A percentile compares a stretch with the other conserved stretches of the same genome.
phyloP scores from a whole-genome alignment of 2,113 vertebrate genomes.

The Paramormyrops kingsleyae region DNA sequence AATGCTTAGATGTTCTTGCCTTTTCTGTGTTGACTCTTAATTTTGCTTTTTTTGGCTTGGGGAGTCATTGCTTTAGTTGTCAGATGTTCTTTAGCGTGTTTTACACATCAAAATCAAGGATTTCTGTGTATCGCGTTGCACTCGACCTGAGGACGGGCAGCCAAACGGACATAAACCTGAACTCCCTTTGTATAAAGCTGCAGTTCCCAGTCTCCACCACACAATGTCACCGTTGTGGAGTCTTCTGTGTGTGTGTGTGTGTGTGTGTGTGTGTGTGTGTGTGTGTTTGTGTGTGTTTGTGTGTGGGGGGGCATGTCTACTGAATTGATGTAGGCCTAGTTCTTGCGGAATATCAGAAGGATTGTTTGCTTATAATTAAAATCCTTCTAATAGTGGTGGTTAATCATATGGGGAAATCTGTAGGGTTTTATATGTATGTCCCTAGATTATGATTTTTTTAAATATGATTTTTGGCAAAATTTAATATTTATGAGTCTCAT shows the following conservation, averaged over 20 bases:
- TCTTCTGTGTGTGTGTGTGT: neutral
- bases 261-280: neutral
- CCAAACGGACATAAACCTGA: neutral
- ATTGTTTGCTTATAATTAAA: neutral
- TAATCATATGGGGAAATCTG: neutral
- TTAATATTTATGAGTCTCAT: neutral
- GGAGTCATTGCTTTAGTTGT: neutral
- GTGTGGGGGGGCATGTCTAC: neutral
- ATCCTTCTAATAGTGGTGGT: neutral
- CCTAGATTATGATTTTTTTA: neutral
- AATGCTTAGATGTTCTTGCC: slow-evolving; percentile 1
- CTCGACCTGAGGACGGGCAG: neutral
- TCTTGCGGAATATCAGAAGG: neutral
- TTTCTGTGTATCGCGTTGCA: neutral
- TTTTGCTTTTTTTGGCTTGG: neutral
- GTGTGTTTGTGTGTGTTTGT: neutral
- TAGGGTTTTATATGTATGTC: neutral
- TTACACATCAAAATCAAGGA: neutral
- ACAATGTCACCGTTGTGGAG: slow-evolving; percentile 31
- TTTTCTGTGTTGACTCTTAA: neutral
- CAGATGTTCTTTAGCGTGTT: neutral
- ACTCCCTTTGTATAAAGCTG: neutral
- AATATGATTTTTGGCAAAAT: neutral
- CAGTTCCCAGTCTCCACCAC: slow-evolving; percentile 22
- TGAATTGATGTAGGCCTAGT: neutral